phyloP scores from a whole-genome alignment of 2,113 vertebrate genomes.

The Microcebus tavaratra region DNA sequence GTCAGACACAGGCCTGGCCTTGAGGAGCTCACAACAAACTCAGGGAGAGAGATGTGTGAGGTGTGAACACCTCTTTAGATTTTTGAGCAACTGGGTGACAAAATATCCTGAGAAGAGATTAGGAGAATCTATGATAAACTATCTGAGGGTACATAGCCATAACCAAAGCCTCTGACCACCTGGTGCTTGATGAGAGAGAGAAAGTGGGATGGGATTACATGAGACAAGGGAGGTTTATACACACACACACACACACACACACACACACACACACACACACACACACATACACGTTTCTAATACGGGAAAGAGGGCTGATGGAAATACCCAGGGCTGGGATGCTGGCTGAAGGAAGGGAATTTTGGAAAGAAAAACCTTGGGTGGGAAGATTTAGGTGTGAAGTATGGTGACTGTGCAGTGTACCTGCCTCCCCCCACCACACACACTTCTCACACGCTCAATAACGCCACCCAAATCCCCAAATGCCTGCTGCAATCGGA shows the following conservation, averaged over 20 bases:
- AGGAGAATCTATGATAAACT: neutral
- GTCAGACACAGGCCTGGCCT: neutral
- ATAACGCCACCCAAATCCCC: neutral
- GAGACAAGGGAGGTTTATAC: neutral
- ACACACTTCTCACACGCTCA: neutral
- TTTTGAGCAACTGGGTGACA: neutral
- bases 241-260: neutral
- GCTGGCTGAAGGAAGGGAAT: neutral
- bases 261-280: too few relatives aligned
- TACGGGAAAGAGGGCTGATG: neutral
- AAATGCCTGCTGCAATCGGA: neutral
- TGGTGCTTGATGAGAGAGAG: neutral
- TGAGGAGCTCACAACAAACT: neutral
- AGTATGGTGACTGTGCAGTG: neutral
- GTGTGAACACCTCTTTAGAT: neutral
- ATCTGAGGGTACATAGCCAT: neutral
- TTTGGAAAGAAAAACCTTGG: neutral
- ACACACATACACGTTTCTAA: neutral
- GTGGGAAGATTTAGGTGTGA: neutral
- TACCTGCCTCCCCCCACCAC: too few relatives aligned
- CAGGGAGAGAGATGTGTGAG: neutral
- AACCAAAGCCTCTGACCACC: neutral
- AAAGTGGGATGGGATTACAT: neutral
- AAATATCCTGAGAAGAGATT: neutral
- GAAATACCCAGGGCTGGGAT: neutral